These are phyloP conservation scores for Luperina testacea DNA, from an alignment of 2,888 invertebrate genomes.

Conservation along the genomic window DNA sequence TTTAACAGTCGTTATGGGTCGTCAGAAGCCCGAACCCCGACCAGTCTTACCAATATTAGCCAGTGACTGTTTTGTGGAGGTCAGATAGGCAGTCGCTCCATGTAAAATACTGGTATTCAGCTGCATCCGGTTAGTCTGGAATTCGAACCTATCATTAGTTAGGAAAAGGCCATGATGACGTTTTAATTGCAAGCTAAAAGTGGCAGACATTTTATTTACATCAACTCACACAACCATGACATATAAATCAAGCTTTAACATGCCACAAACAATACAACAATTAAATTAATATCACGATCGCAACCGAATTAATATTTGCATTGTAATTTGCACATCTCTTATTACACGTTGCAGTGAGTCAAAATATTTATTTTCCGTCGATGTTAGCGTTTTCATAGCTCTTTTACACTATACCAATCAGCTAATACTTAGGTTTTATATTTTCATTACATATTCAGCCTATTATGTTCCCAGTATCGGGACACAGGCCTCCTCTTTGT, in stretches of 20 bases:
- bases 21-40: too few species aligned
- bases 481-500: too few species aligned
- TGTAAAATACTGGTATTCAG: too few species aligned
- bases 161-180: too few species aligned
- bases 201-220: constrained; percentile 18
- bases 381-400: neutral
- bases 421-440: neutral
- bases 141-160: too few species aligned
- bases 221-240: neutral
- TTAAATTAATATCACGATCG: constrained; percentile 25
- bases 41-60: too few species aligned
- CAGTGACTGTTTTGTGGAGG: too few species aligned
- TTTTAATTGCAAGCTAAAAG: too few species aligned
- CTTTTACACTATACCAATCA: neutral
- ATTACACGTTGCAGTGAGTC: neutral
- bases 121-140: too few species aligned
- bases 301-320: constrained; percentile 32
- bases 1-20: too few species aligned
- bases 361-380: constrained; percentile 12
- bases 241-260: constrained; percentile 24
- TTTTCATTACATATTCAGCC: neutral
- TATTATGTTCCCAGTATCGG: too few species aligned
- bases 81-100: too few species aligned
- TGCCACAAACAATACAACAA: constrained; percentile 24
- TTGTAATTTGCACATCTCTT: constrained; percentile 21